Conservation (phyloP, 2,888 invertebrate genomes). For the Lathronympha strigana region DNA sequence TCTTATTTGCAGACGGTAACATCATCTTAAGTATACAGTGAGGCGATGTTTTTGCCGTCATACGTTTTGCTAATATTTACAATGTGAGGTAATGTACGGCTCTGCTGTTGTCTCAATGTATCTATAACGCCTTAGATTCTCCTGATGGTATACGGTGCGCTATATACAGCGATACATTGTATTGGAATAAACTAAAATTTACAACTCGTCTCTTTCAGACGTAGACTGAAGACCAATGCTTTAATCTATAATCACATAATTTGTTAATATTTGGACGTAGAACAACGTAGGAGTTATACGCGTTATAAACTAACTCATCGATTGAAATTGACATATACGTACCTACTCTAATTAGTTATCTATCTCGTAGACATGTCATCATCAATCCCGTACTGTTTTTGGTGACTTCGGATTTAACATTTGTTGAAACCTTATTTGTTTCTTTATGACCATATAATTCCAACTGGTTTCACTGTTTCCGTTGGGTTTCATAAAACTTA, state of each 20-base stretch:
- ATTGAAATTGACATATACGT: too few species aligned
- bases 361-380: too few species aligned
- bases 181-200: neutral
- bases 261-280: too few species aligned
- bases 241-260: neutral
- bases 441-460: neutral
- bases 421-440: neutral
- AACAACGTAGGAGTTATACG: too few species aligned
- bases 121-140: neutral
- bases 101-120: neutral
- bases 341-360: too few species aligned
- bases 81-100: conserved; percentile 5
- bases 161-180: neutral
- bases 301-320: too few species aligned
- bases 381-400: too few species aligned
- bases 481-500: conserved; percentile 7
- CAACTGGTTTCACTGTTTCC: neutral
- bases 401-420: too few species aligned
- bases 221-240: neutral
- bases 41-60: conserved; percentile 16
- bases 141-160: neutral
- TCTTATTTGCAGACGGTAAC: conserved; percentile 19
- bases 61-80: conserved; percentile 18
- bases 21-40: conserved; percentile 21
- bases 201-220: too few species aligned